Percentiles rank a stretch among this genome's conserved stretches.
Evolutionary conservation across 2,113 vertebrate genomes (phyloP).

Genomic region (Gnathonemus echidnorhynchus): DNA sequence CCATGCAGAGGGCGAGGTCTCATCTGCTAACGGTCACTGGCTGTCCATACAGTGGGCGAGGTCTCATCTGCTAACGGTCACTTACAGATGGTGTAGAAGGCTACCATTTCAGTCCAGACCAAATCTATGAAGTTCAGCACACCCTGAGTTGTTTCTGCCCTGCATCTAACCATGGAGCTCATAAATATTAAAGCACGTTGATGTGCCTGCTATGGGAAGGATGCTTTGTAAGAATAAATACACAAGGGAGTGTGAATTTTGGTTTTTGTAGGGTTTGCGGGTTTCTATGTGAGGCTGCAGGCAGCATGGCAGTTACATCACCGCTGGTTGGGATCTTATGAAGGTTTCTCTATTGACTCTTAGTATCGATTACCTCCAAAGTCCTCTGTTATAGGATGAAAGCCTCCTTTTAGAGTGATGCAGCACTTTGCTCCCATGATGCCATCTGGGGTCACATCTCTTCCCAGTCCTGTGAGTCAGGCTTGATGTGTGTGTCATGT

Average conservation of each 20-base stretch:
- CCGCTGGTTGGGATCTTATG: neutral
- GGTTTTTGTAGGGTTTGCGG: neutral
- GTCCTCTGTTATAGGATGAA: neutral
- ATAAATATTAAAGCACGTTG: neutral
- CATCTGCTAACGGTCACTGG: too few relatives aligned
- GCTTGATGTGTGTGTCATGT: neutral
- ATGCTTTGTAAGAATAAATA: neutral
- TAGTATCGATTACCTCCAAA: neutral
- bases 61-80: too few relatives aligned
- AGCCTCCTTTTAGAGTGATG: neutral
- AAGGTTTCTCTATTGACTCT: neutral
- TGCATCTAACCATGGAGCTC: neutral
- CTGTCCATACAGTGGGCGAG: too few relatives aligned
- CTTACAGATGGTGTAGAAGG: neutral
- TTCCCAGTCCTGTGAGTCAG: neutral
- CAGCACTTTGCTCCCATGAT: neutral
- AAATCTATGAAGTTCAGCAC: too few relatives aligned
- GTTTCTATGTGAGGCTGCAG: neutral
- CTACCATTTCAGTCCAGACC: neutral
- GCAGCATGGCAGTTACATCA: neutral
- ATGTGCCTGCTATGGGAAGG: neutral
- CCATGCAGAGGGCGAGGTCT: too few relatives aligned
- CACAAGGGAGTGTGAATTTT: neutral
- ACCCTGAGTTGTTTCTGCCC: too few relatives aligned
- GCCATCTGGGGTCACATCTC: neutral